Base-by-base conservation (phyloP, 1,140 invertebrate species). In the Drosophila lowei region DNA sequence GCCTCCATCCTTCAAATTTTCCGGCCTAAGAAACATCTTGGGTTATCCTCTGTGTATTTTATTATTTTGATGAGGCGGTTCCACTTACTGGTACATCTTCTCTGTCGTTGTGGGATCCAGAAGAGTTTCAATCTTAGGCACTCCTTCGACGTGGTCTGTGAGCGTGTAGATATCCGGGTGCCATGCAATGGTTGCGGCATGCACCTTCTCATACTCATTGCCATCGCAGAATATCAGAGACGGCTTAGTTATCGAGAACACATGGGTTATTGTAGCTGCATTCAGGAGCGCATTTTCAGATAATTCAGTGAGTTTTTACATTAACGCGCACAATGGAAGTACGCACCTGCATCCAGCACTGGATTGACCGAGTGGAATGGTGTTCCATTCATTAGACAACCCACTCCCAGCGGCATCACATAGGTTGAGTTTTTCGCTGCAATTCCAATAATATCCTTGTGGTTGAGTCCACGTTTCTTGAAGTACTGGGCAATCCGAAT, bases 191-290 rank as follows among this genome's bases (percentile, higher is more conserved):
- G 80, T 86, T 3, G 78, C 84, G 8, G 58, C 53, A 18, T 71
- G 54, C 6, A 90, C 41, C 52, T 90, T 90, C n/a, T 86, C 53
- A 18, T 90, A 90, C 6, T 78, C 72, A 0, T 30, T 25, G 0
- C 89, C 89, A 63, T 90, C 84, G 18, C 89, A 89, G 60, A 90
- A 90, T 53, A 90, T 84, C 6, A 90, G 42, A 23, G 34, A 68
- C 0, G 89, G 89, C 53, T 86, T 77, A 0, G 89, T 90, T 6
- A 86, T 73, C 6, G 67, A 57, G 4, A 79, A 88, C 3, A 90
- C 71, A 61, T 90, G 62, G 6, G 53, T 68, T 6, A 91, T 55
- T 8, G 80, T 78, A 7, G 43, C 86, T 90, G 5, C 0, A 30
- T 25, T 3, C 8, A 0, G 8, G 38, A 56, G 2, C 18, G 18